Evolutionary conservation across 2,797 vertebrate genomes (phyloP).

Genomic region (Heliangelus exortis): DNA sequence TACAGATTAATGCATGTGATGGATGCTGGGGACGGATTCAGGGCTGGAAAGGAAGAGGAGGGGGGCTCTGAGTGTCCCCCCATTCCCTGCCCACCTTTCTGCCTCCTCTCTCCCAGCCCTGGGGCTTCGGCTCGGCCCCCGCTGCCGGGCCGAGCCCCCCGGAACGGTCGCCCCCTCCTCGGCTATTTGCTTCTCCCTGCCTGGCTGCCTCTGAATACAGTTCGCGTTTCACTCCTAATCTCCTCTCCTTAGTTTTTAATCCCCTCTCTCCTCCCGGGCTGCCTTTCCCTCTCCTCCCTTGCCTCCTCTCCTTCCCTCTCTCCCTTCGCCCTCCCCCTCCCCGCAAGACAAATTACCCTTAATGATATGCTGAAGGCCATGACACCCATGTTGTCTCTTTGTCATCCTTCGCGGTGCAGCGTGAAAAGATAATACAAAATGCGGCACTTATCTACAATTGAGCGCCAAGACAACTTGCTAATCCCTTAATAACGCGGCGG

Average conservation of each 20-base stretch:
- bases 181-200: constrained; percentile 15
- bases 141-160: background rate
- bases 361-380: constrained; percentile 77
- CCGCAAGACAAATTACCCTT: constrained; percentile 75
- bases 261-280: constrained; percentile 53
- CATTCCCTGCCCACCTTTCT: background rate
- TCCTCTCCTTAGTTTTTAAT: constrained; percentile 68
- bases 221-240: constrained; percentile 62
- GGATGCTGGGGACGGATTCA: background rate
- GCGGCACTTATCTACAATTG: constrained; percentile 78
- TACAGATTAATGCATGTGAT: background rate
- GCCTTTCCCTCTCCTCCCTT: constrained; percentile 37
- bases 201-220: constrained; percentile 52
- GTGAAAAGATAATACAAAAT: constrained; percentile 76
- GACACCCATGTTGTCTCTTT: constrained; percentile 75
- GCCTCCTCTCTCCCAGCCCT: background rate
- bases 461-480: constrained; percentile 75
- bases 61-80: background rate
- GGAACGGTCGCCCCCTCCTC: background rate
- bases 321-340: constrained; percentile 15
- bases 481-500: constrained; percentile 78
- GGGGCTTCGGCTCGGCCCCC: background rate
- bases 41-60: background rate
- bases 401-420: constrained; percentile 69
- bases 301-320: constrained; percentile 33